phyloP scores from a whole-genome alignment of 2,113 vertebrate genomes.

The Mystacornis crossleyi region DNA sequence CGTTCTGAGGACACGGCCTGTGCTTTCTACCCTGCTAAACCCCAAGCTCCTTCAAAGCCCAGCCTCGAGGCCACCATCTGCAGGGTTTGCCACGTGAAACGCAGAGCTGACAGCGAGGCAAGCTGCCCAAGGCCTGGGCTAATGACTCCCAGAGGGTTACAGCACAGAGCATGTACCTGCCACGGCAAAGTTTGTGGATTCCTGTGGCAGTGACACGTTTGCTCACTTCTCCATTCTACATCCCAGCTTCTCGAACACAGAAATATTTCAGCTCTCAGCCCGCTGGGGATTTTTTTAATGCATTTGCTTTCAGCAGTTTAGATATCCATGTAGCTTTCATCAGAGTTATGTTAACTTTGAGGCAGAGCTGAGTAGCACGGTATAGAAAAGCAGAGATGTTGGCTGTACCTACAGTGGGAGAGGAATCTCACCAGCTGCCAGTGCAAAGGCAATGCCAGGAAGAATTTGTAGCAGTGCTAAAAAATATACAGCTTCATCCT shows the following conservation, averaged over 20 bases:
- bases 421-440: not conserved
- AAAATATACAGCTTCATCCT: not conserved
- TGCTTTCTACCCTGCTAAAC: not conserved
- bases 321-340: not conserved
- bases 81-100: not conserved
- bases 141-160: not conserved
- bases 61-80: fast-evolving
- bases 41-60: not conserved
- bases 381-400: not conserved
- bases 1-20: fast-evolving
- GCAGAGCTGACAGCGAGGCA: not conserved
- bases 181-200: not conserved
- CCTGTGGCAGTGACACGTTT: not conserved
- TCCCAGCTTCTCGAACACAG: not conserved
- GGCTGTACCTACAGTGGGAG: not conserved
- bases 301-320: not conserved
- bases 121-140: not conserved
- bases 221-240: not conserved
- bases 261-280: not conserved
- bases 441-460: not conserved
- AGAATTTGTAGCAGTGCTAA: not conserved
- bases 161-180: not conserved
- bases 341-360: not conserved
- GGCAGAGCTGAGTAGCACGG: not conserved
- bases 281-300: not conserved